Percentiles rank a stretch among this genome's conserved stretches.
phyloP scores from a whole-genome alignment of 2,113 vertebrate genomes.

The Motacilla tschutschensis region DNA sequence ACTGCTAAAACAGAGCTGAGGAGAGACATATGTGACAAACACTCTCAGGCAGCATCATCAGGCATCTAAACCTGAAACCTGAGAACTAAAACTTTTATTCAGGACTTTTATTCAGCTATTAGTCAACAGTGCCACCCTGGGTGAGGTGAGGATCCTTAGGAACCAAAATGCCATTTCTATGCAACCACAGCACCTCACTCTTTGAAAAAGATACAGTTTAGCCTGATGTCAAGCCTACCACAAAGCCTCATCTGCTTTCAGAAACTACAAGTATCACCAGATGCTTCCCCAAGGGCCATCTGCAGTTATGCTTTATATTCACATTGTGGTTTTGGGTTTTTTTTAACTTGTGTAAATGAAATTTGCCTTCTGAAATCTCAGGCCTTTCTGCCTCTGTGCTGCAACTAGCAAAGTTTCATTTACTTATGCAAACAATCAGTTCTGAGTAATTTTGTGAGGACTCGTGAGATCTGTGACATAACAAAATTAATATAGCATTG shows the following conservation, averaged over 20 bases:
- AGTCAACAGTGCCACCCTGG: background rate
- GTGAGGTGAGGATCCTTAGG: background rate
- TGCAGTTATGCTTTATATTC: background rate
- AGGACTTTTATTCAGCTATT: background rate
- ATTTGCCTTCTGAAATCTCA: background rate
- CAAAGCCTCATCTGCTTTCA: background rate
- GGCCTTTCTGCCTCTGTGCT: background rate
- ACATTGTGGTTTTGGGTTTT: background rate
- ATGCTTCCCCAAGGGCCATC: background rate
- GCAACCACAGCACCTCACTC: background rate
- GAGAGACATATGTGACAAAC: background rate
- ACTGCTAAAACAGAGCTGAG: background rate
- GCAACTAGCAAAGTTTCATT: background rate
- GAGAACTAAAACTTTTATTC: background rate
- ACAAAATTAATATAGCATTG: background rate
- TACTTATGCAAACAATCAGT: background rate
- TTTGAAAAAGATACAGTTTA: background rate
- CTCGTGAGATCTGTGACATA: background rate
- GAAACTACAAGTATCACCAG: background rate
- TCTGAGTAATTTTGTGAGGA: background rate
- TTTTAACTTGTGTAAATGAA: background rate
- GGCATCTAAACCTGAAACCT: background rate
- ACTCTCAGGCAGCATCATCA: background rate
- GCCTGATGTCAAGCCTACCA: background rate
- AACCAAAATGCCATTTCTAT: background rate